Percentiles rank a stretch among this genome's conserved stretches.
Evolutionary conservation across 2,113 vertebrate species (phyloP).

Genomic region (Centropus unirufus): DNA sequence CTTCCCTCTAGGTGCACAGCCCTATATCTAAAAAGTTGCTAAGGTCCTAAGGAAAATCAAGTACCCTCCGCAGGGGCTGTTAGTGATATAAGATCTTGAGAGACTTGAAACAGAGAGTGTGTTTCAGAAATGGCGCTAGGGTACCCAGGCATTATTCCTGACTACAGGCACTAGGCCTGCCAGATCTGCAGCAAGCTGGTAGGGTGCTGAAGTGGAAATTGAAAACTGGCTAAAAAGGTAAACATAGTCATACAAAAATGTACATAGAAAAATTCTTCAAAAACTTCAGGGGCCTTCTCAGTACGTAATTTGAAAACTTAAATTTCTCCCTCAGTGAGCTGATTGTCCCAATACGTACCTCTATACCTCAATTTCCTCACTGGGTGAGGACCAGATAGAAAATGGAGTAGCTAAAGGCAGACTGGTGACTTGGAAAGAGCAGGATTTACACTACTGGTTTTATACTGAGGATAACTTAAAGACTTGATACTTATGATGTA

Average conservation of each 20-base stretch:
- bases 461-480: not conserved
- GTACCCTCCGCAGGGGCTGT: not conserved
- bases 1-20: not conserved
- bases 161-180: not conserved
- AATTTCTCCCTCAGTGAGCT: not conserved
- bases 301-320: not conserved
- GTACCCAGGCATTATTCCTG: not conserved
- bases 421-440: not conserved
- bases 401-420: not conserved
- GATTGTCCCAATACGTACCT: not conserved
- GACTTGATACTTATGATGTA: not conserved
- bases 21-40: not conserved
- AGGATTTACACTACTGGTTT: not conserved
- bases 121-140: not conserved
- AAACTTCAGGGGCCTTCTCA: not conserved
- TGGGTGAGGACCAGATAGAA: not conserved
- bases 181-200: not conserved
- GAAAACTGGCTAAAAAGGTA: not conserved
- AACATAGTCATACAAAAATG: not conserved
- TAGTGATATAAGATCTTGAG: not conserved
- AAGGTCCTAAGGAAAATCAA: not conserved
- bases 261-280: not conserved
- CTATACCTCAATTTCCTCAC: not conserved
- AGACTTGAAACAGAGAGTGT: not conserved
- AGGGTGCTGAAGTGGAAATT: not conserved